Evolutionary conservation across 2,888 invertebrate species (phyloP).

Genomic region (Troides aeacus): DNA sequence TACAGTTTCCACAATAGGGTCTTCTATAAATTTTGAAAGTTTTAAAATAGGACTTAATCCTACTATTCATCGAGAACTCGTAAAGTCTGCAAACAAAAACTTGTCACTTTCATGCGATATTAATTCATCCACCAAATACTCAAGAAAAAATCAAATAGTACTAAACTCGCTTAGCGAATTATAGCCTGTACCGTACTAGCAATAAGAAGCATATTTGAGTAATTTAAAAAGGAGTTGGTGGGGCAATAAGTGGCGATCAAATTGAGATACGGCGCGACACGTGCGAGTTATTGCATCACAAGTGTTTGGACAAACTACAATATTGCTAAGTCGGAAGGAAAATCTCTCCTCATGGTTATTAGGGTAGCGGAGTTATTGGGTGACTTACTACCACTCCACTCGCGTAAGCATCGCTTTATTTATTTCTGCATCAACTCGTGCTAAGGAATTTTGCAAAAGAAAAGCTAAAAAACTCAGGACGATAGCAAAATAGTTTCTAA

Average conservation of each 20-base stretch:
- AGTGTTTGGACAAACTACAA: constrained; percentile 74
- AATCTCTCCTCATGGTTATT: constrained; percentile 45
- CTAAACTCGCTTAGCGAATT: constrained; percentile 22
- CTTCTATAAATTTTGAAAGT: too few relatives aligned
- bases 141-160: constrained; percentile 38
- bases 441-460: too few relatives aligned
- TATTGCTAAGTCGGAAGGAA: constrained; percentile 73
- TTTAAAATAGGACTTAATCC: too few relatives aligned
- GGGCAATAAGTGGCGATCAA: constrained; percentile 57
- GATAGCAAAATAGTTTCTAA: too few relatives aligned
- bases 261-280: constrained; percentile 74
- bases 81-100: constrained; percentile 35
- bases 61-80: too few relatives aligned
- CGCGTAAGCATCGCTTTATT: background rate
- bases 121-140: constrained; percentile 58
- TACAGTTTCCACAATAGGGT: too few relatives aligned
- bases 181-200: constrained; percentile 20
- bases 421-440: too few relatives aligned
- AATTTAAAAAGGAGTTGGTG: constrained; percentile 34
- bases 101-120: constrained; percentile 61
- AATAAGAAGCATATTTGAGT: constrained; percentile 31
- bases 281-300: constrained; percentile 74
- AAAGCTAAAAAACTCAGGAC: too few relatives aligned
- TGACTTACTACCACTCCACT: constrained; percentile 20
- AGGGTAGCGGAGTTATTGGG: constrained; percentile 24